phyloP scores from a whole-genome alignment of 2,888 invertebrate species.

The Loripinus fragilis region DNA sequence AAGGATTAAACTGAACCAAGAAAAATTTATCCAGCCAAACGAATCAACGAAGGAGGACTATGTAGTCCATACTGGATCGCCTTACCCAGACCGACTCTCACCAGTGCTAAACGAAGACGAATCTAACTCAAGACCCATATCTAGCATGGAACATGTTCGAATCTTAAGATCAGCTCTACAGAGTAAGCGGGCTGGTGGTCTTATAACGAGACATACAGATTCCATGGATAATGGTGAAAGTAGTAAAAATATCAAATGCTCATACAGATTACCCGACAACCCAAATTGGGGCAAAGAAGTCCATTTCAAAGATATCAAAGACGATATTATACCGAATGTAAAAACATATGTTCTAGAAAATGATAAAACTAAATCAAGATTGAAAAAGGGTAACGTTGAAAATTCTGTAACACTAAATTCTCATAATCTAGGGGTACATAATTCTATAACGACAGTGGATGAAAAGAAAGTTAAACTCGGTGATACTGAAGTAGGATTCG shows the following conservation, averaged over 20 bases:
- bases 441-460: slow-evolving; percentile 58
- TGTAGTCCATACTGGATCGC: slow-evolving; percentile 48
- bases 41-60: slow-evolving; percentile 58
- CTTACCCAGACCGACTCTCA: slow-evolving; percentile 35
- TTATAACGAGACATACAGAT: slow-evolving; percentile 38
- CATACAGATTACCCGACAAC: slow-evolving; percentile 63
- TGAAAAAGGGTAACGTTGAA: slow-evolving; percentile 53
- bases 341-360: slow-evolving; percentile 67
- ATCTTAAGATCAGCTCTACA: slow-evolving; percentile 54
- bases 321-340: slow-evolving; percentile 65
- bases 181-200: slow-evolving; percentile 49
- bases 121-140: slow-evolving; percentile 37
- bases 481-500: slow-evolving; percentile 57
- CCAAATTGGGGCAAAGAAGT: slow-evolving; percentile 61
- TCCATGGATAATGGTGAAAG: slow-evolving; percentile 32
- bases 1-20: slow-evolving; percentile 55
- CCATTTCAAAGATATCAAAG: slow-evolving; percentile 62
- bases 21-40: slow-evolving; percentile 59
- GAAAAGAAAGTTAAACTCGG: slow-evolving; percentile 58
- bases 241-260: slow-evolving; percentile 58
- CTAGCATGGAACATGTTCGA: slow-evolving; percentile 46
- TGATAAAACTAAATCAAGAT: slow-evolving; percentile 40
- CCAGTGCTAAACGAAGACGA: slow-evolving; percentile 26
- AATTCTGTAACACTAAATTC: slow-evolving; percentile 57
- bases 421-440: slow-evolving; percentile 67